phyloP scores from a whole-genome alignment of 2,888 invertebrate genomes.

The Hedya salicella region DNA sequence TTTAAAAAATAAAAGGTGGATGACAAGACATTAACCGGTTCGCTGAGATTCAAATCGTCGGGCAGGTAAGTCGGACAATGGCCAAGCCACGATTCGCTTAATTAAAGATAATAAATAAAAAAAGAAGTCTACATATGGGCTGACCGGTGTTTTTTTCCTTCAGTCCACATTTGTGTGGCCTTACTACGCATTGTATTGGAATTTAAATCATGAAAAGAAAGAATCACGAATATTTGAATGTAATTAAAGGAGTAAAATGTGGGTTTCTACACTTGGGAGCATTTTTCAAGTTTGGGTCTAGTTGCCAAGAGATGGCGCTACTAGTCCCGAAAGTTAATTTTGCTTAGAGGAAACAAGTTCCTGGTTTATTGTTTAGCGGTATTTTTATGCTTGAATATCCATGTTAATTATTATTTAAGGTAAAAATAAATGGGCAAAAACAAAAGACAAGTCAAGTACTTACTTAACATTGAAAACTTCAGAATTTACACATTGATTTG shows the following conservation, averaged over 20 bases:
- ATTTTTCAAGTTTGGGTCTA: conserved; percentile 43
- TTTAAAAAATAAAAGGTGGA: conserved; percentile 70
- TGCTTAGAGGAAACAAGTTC: not conserved
- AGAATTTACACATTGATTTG: too few species aligned
- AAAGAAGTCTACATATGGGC: conserved; percentile 52
- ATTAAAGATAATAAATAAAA: conserved; percentile 77
- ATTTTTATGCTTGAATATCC: not conserved
- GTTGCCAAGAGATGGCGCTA: conserved; percentile 66
- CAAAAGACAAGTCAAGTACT: too few species aligned
- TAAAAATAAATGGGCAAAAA: too few species aligned
- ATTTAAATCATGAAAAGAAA: conserved; percentile 19
- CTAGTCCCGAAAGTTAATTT: conserved; percentile 48
- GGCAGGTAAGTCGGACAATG: conserved; percentile 80
- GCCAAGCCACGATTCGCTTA: conserved; percentile 76
- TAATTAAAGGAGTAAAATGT: conserved; percentile 31
- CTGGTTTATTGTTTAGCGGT: not conserved
- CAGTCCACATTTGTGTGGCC: conserved; percentile 30
- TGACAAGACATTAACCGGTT: conserved; percentile 72
- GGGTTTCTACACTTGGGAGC: conserved; percentile 50
- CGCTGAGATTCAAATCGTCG: conserved; percentile 71
- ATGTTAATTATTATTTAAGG: not conserved
- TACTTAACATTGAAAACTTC: too few species aligned
- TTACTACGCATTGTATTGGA: conserved; percentile 21
- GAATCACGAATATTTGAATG: conserved; percentile 6
- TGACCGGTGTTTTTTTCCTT: conserved; percentile 35